These are phyloP conservation scores for Trididemnum clinides DNA, from an alignment of 23 tunicate genomes.

Conservation along the genomic window DNA sequence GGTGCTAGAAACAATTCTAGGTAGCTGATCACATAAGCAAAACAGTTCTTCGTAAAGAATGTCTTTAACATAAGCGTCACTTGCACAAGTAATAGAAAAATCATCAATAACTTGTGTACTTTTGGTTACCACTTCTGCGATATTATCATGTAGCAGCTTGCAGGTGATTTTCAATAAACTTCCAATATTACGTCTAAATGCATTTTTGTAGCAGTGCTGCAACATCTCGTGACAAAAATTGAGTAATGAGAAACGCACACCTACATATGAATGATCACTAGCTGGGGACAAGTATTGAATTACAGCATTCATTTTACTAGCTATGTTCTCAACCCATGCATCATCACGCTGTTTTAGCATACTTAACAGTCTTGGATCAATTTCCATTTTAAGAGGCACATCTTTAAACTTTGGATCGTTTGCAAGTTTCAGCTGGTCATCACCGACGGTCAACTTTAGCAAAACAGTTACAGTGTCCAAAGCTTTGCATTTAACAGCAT, in stretches of 20 bases:
- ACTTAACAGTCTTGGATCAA: background rate
- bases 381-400: too few relatives aligned
- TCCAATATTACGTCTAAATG: conserved; percentile 5
- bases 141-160: conserved; percentile 57
- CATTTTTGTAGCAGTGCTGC: background rate
- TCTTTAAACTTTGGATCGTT: background rate
- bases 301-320: conserved; percentile 40
- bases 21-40: conserved; percentile 39
- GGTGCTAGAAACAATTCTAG: conserved; percentile 18
- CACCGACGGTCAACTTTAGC: conserved; percentile 19
- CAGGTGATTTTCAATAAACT: conserved; percentile 50
- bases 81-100: background rate
- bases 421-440: conserved; percentile 14
- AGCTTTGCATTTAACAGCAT: conserved; percentile 40
- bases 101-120: conserved; percentile 10
- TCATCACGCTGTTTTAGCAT: conserved; percentile 27
- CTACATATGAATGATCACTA: conserved; percentile 23
- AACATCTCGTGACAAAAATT: conserved; percentile 33
- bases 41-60: conserved; percentile 38
- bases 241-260: conserved; percentile 20
- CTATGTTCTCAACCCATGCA: conserved; percentile 41
- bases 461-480: conserved; percentile 19
- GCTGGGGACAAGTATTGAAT: conserved; percentile 15
- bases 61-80: background rate
- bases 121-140: background rate